Conservation (phyloP, 2,888 invertebrate species). For the Stenotaenia linearis region DNA sequence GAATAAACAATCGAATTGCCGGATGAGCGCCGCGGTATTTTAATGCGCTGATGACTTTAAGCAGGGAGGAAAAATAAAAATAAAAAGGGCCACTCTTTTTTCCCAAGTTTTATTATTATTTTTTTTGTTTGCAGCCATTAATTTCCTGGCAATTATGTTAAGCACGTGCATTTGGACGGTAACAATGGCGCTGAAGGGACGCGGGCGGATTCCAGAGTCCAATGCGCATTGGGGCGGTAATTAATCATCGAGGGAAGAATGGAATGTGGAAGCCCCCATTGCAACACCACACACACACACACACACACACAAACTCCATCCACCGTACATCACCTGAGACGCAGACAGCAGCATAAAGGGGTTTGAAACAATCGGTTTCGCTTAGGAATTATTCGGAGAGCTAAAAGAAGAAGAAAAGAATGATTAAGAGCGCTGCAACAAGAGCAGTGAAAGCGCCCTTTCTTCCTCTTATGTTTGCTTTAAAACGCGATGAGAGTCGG, state of each 20-base stretch:
- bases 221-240: constrained; percentile 14
- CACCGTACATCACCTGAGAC: constrained; percentile 7
- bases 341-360: background rate
- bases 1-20: background rate
- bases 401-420: background rate
- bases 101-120: background rate
- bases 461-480: background rate
- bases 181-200: constrained; percentile 12
- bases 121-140: constrained; percentile 15
- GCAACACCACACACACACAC: background rate
- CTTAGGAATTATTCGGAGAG: background rate
- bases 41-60: background rate
- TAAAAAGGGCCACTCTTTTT: background rate
- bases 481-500: background rate
- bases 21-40: background rate
- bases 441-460: background rate
- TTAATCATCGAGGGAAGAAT: constrained; percentile 19
- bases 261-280: constrained; percentile 19
- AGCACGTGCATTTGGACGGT: constrained; percentile 5
- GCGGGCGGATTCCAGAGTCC: constrained; percentile 19
- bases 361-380: constrained; percentile 1
- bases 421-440: background rate
- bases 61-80: background rate
- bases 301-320: background rate
- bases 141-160: constrained; percentile 15